Conservation (phyloP, 2,888 invertebrate species). For the Abrostola triplasia region DNA sequence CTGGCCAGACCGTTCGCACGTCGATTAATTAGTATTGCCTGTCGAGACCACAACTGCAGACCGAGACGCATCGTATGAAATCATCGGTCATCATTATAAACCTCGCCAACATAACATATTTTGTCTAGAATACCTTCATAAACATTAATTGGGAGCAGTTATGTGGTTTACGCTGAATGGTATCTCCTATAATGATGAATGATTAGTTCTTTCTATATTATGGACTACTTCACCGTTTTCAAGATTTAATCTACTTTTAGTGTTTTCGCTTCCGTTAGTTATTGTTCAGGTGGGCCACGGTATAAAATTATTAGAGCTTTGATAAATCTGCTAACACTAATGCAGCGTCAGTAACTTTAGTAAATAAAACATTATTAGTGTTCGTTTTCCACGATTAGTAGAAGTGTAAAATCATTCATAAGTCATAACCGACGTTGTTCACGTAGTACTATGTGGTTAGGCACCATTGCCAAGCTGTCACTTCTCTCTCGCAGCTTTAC, state of each 20-base stretch:
- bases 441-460: constrained; percentile 42
- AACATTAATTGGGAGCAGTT: constrained; percentile 41
- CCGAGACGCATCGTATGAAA: constrained; percentile 64
- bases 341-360: background rate
- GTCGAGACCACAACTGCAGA: constrained; percentile 56
- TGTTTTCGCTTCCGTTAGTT: no score
- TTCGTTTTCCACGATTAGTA: constrained; percentile 16
- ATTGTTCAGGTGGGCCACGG: no score
- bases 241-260: no score
- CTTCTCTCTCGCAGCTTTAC: constrained; percentile 43
- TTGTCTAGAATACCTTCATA: constrained; percentile 51
- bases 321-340: no score
- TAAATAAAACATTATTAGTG: background rate
- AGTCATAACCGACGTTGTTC: constrained; percentile 17
- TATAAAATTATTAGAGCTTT: no score
- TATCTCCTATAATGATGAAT: no score
- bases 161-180: constrained; percentile 2
- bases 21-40: constrained; percentile 69
- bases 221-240: no score
- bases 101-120: constrained; percentile 59
- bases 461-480: constrained; percentile 51
- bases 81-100: constrained; percentile 66
- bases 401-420: constrained; percentile 43
- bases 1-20: constrained; percentile 62
- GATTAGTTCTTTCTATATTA: no score